Conservation (phyloP, 2,113 vertebrate genomes). For the Eidolon helvum region DNA sequence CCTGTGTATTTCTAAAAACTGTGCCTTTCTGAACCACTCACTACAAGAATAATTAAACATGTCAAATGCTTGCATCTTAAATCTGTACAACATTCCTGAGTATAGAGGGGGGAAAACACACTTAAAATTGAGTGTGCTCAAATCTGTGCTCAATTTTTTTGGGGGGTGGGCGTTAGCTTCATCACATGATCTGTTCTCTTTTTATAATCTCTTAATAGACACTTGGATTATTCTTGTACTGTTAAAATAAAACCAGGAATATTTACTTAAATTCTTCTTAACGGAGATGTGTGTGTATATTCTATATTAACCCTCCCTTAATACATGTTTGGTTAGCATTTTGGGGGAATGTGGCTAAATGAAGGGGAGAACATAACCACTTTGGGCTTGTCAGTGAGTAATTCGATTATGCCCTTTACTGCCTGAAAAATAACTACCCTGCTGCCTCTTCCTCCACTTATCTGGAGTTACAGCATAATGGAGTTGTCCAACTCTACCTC, state of each 20-base stretch:
- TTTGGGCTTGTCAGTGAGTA: background rate
- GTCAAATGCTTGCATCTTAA: background rate
- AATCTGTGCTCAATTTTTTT: background rate
- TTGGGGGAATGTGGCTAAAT: background rate
- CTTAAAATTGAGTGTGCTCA: background rate
- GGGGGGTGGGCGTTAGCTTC: background rate
- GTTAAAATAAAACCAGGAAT: background rate
- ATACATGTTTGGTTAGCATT: background rate
- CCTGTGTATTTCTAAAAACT: background rate
- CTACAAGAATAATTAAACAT: background rate
- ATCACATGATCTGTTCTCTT: background rate
- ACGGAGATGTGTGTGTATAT: background rate
- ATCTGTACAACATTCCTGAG: background rate
- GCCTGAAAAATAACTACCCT: background rate
- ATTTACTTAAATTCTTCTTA: constrained; percentile 5
- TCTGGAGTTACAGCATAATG: background rate
- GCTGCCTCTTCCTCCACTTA: background rate
- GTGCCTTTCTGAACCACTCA: background rate
- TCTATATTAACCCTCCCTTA: background rate
- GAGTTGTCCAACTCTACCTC: background rate
- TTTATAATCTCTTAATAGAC: background rate
- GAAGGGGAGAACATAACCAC: background rate
- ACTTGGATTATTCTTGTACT: background rate
- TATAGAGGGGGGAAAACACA: background rate
- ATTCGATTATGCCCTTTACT: background rate